Evolutionary conservation across 2,888 invertebrate species (phyloP).

Genomic region (Caenorhabditis sp.): DNA sequence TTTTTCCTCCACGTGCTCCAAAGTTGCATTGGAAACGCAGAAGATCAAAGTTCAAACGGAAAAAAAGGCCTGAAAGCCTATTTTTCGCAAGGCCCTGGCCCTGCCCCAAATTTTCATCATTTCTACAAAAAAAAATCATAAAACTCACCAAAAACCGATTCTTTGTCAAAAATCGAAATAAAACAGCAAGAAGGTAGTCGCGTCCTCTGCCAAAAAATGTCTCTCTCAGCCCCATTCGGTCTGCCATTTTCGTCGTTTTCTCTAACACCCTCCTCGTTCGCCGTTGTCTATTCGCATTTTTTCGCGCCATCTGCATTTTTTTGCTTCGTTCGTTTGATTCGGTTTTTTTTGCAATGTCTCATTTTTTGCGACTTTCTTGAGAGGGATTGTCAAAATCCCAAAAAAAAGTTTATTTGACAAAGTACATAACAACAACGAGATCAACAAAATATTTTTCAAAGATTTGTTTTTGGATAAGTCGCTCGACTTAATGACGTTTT

Average conservation of each 20-base stretch:
- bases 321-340: neutral
- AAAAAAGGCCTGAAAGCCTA: too few relatives aligned
- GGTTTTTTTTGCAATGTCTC: neutral
- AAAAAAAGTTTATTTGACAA: neutral
- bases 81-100: too few relatives aligned
- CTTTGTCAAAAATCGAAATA: neutral
- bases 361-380: neutral
- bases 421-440: neutral
- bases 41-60: too few relatives aligned
- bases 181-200: neutral
- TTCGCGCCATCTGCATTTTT: constrained; percentile 1
- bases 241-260: neutral
- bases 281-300: neutral
- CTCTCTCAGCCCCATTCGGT: neutral
- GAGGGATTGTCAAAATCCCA: neutral
- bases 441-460: neutral
- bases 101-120: too few relatives aligned
- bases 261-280: neutral
- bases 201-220: neutral
- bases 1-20: too few relatives aligned
- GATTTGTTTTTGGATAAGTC: neutral
- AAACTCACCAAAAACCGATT: neutral
- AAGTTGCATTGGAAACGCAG: too few relatives aligned
- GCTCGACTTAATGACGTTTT: constrained; percentile 21
- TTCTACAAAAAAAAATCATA: neutral